Evolutionary conservation across 2,888 invertebrate genomes (phyloP).

Genomic region (Plagiodera versicolora): DNA sequence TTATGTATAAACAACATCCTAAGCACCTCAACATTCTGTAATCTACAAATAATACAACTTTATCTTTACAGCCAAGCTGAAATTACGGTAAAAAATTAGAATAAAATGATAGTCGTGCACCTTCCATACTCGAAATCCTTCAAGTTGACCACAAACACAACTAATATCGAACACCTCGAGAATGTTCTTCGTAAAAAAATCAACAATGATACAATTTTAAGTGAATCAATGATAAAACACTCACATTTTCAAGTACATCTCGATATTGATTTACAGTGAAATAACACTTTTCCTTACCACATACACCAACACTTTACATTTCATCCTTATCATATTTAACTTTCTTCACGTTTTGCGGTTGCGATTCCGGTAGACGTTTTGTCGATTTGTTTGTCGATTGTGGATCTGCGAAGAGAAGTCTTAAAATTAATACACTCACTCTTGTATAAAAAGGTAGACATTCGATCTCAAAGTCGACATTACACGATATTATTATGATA

Average conservation of each 20-base stretch:
- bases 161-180: not conserved
- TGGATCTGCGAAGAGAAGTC: conserved; percentile 44
- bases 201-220: not conserved
- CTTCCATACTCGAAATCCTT: conserved; percentile 15
- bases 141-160: conserved; percentile 11
- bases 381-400: conserved; percentile 47
- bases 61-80: conserved; percentile 27
- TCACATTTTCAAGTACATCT: not conserved
- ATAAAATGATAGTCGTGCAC: conserved; percentile 23
- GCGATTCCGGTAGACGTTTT: conserved; percentile 45
- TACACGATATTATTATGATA: too few species aligned
- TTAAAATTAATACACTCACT: too few species aligned
- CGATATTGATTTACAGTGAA: conserved; percentile 35
- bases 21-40: conserved; percentile 35
- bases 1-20: conserved; percentile 30
- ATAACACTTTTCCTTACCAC: conserved; percentile 25
- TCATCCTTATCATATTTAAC: conserved; percentile 48
- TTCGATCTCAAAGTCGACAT: too few species aligned
- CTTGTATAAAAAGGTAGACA: too few species aligned
- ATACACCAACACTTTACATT: conserved; percentile 37
- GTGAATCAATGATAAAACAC: not conserved
- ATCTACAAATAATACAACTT: conserved; percentile 37
- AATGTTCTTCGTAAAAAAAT: not conserved
- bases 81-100: conserved; percentile 25
- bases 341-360: conserved; percentile 44